Evolutionary conservation across 2,797 vertebrate species (phyloP), one percentile per base, ranked within the genome.

Genomic region (Coregonus suidteri): DNA sequence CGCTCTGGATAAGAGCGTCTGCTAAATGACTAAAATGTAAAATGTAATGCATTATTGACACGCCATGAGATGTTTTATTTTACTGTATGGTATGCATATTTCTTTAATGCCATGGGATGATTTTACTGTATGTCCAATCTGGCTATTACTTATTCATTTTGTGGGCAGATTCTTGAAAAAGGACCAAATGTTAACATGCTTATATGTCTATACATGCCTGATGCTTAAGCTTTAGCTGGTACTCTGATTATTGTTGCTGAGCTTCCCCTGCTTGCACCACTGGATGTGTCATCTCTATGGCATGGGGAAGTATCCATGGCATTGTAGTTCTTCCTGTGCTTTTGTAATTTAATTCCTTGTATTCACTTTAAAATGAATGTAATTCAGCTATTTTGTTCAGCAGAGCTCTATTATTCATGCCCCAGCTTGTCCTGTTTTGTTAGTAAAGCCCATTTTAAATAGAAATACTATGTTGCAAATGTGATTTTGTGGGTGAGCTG

Each of bases 111-210:
- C 35, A 37, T 37, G 35, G 35, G 35, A 37, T 15, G 53, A 54
- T 54, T 15, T 54, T 18, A 15, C 53, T 54, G 14, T 53, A 53
- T 20, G 2, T 68, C 15, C 54, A 25, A 59, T n/a, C 75, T 68
- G 71, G 77, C 72, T 59, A 80, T 47, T 37, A 15, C 59, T 64
- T 20, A 3, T 65, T 13, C 1, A 16, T 67, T 35, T 67, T 34
- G 47, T 70, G 14, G 51, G 52, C 80, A 78, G 31, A 51, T 30
- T 52, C 51, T 25, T 30, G 20, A 80, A 83, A 37, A 77, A 77
- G 77, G 81, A 87, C 82, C 81, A 87, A 87, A 83, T 73, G 37
- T 47, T 11, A 66, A 41, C 71, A 20, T 70, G 64, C 3, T 7
- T 6, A 37, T 37, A 53, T 65, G 74, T 18, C 75, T 74, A 18